Evolutionary conservation across 2,797 vertebrate genomes (phyloP), one percentile per base, ranked within the genome.

Genomic region (Ispidina picta): DNA sequence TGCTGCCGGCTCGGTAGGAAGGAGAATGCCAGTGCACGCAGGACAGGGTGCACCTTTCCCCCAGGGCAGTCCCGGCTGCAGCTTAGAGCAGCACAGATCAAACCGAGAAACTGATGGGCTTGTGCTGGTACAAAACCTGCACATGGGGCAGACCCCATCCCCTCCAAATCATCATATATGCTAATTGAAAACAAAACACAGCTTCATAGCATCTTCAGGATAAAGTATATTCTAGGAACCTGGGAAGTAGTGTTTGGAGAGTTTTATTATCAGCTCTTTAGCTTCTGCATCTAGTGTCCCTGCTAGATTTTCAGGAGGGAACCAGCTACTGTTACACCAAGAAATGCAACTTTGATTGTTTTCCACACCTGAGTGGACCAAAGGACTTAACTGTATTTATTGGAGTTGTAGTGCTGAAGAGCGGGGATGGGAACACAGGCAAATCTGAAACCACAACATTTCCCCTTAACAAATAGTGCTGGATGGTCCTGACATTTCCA

Each of bases 11-110:
- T 39, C 22, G 1, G 65, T 26, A 8, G 52, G 81, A 69, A 65
- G 72, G 44, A 58, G 66, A 39, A 25, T 10, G 15, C 1, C n/a
- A 1, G 12, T 0, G 4, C 12, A 2, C 0, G 11, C 22, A 15
- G 0, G 11, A 17, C 2, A 23, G 44, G 3, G 29, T 64, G 41
- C 1, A 0, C 39, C 60, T 48, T 39, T 21, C 19, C 31, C n/a
- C 43, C 58, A 4, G 26, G 8, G 31, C 33, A 20, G 48, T 17
- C 39, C 22, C 55, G 6, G 0, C 2, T 9, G 21, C 10, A 15
- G 31, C 71, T 54, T 4, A 3, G 1, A 37, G 56, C 66, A 15
- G 25, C 1, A 7, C 25, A 28, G 31, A 68, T 46, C 43, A n/a
- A 15, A 13, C 35, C 4, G 26, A 23, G 23, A 14, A 48, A 11